Evolutionary conservation across 2,888 invertebrate genomes (phyloP).

Genomic region (Exephanes ischioxanthus): DNA sequence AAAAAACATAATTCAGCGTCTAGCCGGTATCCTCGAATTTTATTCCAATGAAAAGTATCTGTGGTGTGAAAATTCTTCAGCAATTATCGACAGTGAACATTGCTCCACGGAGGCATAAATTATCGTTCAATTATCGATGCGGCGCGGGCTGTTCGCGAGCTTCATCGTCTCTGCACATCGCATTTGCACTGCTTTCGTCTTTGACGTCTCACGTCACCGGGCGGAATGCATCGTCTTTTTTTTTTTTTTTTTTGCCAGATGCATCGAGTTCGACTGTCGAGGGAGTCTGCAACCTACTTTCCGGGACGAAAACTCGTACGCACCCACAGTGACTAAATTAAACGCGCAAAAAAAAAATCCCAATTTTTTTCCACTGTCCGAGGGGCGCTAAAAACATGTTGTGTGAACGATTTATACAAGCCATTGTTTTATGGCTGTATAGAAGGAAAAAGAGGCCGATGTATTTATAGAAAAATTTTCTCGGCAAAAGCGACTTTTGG

Average conservation of each 20-base stretch:
- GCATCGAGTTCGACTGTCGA: constrained; percentile 31
- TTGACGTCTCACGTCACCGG: constrained; percentile 4
- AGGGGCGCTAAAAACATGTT: neutral
- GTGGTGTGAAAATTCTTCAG: neutral
- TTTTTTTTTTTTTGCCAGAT: constrained; percentile 13
- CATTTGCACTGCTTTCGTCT: neutral
- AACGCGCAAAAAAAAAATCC: neutral
- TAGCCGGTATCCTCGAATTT: neutral
- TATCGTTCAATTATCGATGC: constrained; percentile 61
- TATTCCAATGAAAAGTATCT: neutral
- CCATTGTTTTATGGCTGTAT: constrained; percentile 47
- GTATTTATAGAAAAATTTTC: constrained; percentile 59
- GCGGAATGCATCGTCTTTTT: neutral
- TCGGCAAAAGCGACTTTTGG: constrained; percentile 50
- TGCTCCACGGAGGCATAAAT: constrained; percentile 25
- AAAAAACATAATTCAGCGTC: neutral
- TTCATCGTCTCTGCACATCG: constrained; percentile 2
- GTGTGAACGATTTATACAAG: neutral
- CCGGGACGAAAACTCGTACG: constrained; percentile 52
- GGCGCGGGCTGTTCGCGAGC: constrained; percentile 10
- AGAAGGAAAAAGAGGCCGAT: constrained; percentile 54
- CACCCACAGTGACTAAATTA: constrained; percentile 28
- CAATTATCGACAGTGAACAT: neutral
- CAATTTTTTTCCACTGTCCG: neutral
- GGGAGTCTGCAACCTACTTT: constrained; percentile 55